A percentile compares a stretch with the other conserved stretches of the same genome.
phyloP scores from a whole-genome alignment of 2,888 invertebrate species.

The Tenthredo scrophulariae region DNA sequence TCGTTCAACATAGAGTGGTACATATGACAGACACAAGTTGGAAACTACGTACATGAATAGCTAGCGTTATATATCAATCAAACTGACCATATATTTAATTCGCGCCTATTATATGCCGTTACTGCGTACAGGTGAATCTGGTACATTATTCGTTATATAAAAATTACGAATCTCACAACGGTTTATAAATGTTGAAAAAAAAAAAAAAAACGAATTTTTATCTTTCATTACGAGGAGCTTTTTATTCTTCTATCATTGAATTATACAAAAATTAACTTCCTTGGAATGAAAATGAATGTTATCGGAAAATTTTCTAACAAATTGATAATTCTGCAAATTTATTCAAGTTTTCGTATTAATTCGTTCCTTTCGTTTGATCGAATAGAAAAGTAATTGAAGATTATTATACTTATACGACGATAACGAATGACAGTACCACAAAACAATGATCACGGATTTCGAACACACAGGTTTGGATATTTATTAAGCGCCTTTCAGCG shows the following conservation, averaged over 20 bases:
- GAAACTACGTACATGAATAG: constrained; percentile 72
- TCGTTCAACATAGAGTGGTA: constrained; percentile 76
- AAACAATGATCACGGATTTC: constrained; percentile 27
- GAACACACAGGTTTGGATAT: constrained; percentile 2
- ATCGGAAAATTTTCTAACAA: too few relatives aligned
- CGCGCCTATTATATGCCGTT: background rate
- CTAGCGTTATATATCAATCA: constrained; percentile 47
- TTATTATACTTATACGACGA: constrained; percentile 23
- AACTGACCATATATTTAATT: constrained; percentile 47
- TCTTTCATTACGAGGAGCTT: background rate
- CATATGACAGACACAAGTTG: constrained; percentile 79
- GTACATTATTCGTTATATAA: background rate
- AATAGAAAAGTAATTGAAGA: background rate
- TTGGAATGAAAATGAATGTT: too few relatives aligned
- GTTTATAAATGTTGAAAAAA: background rate
- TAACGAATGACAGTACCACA: constrained; percentile 35
- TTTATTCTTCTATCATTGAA: background rate
- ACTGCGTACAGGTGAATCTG: background rate
- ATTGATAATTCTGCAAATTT: too few relatives aligned
- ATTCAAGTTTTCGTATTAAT: too few relatives aligned
- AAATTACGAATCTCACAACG: background rate
- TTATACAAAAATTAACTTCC: background rate
- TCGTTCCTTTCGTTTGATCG: background rate
- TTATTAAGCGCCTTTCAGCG: background rate
- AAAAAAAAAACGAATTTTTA: too few relatives aligned